phyloP scores from a whole-genome alignment of 2,888 invertebrate genomes.

The Lordiphosa andalusiaca region DNA sequence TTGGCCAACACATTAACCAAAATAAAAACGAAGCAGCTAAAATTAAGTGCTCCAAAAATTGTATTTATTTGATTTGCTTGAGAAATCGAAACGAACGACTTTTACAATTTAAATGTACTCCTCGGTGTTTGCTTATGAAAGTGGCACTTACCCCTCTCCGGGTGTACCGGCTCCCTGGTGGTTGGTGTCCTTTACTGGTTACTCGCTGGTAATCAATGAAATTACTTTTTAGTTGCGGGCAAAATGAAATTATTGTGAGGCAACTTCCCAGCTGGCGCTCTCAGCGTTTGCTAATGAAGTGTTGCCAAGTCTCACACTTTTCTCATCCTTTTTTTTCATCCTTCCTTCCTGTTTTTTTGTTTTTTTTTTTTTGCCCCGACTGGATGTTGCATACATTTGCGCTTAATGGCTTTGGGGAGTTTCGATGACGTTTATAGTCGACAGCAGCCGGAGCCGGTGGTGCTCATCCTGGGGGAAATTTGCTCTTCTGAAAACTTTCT shows the following conservation, averaged over 20 bases:
- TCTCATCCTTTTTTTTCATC: conserved; percentile 52
- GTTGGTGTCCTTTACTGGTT: conserved; percentile 41
- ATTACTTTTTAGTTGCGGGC: conserved; percentile 66
- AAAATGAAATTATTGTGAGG: conserved; percentile 68
- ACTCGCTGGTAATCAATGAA: conserved; percentile 65
- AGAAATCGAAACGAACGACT: conserved; percentile 25
- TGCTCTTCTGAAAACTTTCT: conserved; percentile 58
- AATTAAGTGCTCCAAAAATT: neutral
- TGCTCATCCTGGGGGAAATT: conserved; percentile 65
- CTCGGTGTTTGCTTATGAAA: conserved; percentile 45
- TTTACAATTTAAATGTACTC: conserved; percentile 36
- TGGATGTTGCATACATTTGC: conserved; percentile 70
- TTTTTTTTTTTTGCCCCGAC: conserved; percentile 20
- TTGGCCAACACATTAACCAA: conserved; percentile 26
- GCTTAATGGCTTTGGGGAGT: conserved; percentile 74
- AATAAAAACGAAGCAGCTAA: no score
- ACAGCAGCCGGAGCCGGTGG: conserved; percentile 31
- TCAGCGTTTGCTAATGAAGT: conserved; percentile 68
- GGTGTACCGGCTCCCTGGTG: conserved; percentile 44
- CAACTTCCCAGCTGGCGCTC: conserved; percentile 26
- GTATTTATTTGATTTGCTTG: conserved; percentile 36
- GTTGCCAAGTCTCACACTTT: conserved; percentile 60
- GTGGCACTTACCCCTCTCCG: conserved; percentile 13
- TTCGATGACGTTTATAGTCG: conserved; percentile 71
- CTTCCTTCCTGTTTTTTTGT: no score